These are phyloP conservation scores for Azemiops feae DNA, from an alignment of 2,113 vertebrate genomes.

Conservation along the genomic window DNA sequence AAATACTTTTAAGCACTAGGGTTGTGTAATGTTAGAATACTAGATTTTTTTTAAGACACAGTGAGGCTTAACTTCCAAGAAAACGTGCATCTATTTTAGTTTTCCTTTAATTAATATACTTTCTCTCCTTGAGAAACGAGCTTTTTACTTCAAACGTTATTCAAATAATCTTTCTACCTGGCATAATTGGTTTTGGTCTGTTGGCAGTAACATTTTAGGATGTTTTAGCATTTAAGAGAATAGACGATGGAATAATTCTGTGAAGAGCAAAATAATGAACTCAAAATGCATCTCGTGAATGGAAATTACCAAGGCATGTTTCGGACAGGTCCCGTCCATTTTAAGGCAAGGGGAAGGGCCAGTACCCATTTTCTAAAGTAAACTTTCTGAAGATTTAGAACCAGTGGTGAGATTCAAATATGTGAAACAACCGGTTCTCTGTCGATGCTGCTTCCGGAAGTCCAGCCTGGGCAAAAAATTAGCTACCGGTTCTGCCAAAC, in stretches of 20 bases:
- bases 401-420: neutral
- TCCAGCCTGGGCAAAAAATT: too few species aligned
- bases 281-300: neutral
- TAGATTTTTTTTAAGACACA: neutral
- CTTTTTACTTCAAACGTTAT: neutral
- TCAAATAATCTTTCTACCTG: neutral
- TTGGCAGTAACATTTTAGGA: neutral
- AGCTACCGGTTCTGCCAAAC: too few species aligned
- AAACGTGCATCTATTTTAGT: neutral
- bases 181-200: neutral
- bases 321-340: neutral
- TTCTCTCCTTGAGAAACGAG: neutral
- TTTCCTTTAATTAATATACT: neutral
- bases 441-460: too few species aligned
- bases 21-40: neutral
- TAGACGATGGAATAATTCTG: neutral
- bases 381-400: neutral
- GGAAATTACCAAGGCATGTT: neutral
- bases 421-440: too few species aligned
- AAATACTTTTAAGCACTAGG: neutral
- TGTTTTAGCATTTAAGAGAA: neutral
- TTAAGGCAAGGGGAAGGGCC: neutral
- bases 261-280: neutral
- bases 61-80: neutral
- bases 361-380: neutral